Evolutionary conservation across 2,113 vertebrate species (phyloP).

Genomic region (Tretioscincus oriximinensis): DNA sequence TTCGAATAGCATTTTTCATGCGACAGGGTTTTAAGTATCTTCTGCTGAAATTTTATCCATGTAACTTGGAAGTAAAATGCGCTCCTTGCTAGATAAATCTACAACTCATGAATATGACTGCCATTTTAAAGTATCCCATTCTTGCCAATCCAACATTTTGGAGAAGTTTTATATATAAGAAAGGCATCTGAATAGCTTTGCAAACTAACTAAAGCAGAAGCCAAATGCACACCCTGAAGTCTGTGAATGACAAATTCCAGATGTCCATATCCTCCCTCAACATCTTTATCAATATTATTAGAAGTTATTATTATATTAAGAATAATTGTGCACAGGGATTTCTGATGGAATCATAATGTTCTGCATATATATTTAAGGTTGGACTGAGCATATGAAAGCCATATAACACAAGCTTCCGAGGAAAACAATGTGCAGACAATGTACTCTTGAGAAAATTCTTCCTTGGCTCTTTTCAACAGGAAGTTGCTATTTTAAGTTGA

Average conservation of each 20-base stretch:
- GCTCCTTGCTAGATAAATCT: too few species aligned
- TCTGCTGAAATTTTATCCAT: not conserved
- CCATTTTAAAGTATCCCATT: too few species aligned
- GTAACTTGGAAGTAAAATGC: not conserved
- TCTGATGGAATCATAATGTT: slow-evolving; percentile 18
- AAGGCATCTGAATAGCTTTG: not conserved
- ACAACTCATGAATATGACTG: not conserved
- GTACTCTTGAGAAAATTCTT: slow-evolving; percentile 43
- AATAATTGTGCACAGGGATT: slow-evolving; percentile 29
- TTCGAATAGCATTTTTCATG: slow-evolving; percentile 21
- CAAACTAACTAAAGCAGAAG: not conserved
- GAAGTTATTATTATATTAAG: slow-evolving; percentile 3
- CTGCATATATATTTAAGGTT: slow-evolving; percentile 59
- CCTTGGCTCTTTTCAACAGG: not conserved
- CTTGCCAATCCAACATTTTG: too few species aligned
- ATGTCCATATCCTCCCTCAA: not conserved
- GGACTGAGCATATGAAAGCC: slow-evolving; percentile 53
- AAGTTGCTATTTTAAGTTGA: slow-evolving; percentile 40
- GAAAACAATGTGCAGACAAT: slow-evolving; percentile 32
- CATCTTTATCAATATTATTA: not conserved
- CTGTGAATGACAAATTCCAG: not conserved
- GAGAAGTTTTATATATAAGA: slow-evolving; percentile 6
- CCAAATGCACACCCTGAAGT: not conserved
- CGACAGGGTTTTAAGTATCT: not conserved
- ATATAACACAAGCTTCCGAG: slow-evolving; percentile 41